phyloP scores from a whole-genome alignment of 2,888 invertebrate genomes.

The Anagyrus pseudococci region DNA sequence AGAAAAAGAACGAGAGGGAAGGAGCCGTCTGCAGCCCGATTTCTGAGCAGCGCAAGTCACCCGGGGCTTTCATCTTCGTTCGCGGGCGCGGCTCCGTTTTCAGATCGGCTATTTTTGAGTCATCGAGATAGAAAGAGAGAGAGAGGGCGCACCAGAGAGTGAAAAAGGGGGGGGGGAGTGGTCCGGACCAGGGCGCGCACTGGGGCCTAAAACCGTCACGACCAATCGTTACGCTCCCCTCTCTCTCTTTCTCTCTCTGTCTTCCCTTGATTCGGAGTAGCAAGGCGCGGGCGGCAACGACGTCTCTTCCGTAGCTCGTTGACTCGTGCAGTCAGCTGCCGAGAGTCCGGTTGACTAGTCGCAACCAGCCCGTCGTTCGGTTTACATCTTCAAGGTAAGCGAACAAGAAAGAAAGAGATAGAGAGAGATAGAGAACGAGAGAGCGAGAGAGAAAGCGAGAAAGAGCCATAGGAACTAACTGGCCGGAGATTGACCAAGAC shows the following conservation, averaged over 20 bases:
- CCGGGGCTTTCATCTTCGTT: slow-evolving; percentile 2
- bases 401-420: no score
- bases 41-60: no score
- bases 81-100: slow-evolving; percentile 25
- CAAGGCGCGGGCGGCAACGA: slow-evolving; percentile 44
- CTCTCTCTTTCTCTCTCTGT: slow-evolving; percentile 4
- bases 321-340: slow-evolving; percentile 68
- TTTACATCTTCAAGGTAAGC: slow-evolving; percentile 38
- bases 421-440: no score
- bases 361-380: slow-evolving; percentile 46
- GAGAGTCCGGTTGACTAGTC: slow-evolving; percentile 67
- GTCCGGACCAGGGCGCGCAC: no score
- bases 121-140: slow-evolving; percentile 29
- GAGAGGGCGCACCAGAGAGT: slow-evolving; percentile 21
- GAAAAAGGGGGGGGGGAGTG: no score
- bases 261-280: slow-evolving; percentile 38
- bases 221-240: slow-evolving; percentile 48
- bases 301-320: slow-evolving; percentile 41
- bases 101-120: slow-evolving; percentile 36
- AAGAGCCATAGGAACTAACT: no score
- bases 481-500: no score
- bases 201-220: slow-evolving; percentile 57
- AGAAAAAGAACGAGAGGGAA: no score
- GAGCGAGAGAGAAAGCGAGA: no score
- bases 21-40: no score